Base-by-base conservation (phyloP, 37 sponge, comb jelly and placozoan genomes). In the Chondrosia reniformis region DNA sequence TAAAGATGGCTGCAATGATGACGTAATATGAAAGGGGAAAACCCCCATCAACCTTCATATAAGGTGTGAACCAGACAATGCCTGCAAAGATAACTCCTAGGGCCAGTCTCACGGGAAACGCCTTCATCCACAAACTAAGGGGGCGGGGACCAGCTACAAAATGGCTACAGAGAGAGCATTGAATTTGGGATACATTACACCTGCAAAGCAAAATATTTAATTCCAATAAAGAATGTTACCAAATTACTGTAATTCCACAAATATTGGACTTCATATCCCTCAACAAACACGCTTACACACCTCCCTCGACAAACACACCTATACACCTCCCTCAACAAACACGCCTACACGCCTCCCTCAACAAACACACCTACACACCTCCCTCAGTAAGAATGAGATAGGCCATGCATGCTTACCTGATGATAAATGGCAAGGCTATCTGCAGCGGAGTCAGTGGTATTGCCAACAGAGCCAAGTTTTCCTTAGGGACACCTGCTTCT, bases 401-500 rank as follows among this genome's bases (percentile, higher is more conserved):
- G 21, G 57, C 39, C 34, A n/a, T n/a, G n/a, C n/a, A n/a, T n/a
- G 22, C 49, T n/a, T 43, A 87, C 84, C 90, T 93, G n/a, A 95
- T 84, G 34, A 92, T 32, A 57, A 86, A 76, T 0, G 97, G 97
- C 15, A 94, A 52, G 0, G 89, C 21, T 8, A 97, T 86, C 83
- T 93, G 99, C 9, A 97, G 30, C 0, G 99, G 99, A 2, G 92
- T 81, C 55, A 92, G 73, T 17, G 93, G 87, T 0, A 95, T 33
- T 64, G 93, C 96, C 40, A 97, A 71, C 7, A 95, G 77, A 1
- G 91, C 99, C 25, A 97, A 82, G 31, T 74, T 87, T 57, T 97
- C 95, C 58, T 86, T 82, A 32, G 92, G 84, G 0, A 97, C 76
- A 0, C 98, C 98, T n/a, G 90, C 90, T 64, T 94, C 95, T 15